Base-by-base conservation (phyloP, 2,113 vertebrate species). In the Oncorhynchus mykiss region DNA sequence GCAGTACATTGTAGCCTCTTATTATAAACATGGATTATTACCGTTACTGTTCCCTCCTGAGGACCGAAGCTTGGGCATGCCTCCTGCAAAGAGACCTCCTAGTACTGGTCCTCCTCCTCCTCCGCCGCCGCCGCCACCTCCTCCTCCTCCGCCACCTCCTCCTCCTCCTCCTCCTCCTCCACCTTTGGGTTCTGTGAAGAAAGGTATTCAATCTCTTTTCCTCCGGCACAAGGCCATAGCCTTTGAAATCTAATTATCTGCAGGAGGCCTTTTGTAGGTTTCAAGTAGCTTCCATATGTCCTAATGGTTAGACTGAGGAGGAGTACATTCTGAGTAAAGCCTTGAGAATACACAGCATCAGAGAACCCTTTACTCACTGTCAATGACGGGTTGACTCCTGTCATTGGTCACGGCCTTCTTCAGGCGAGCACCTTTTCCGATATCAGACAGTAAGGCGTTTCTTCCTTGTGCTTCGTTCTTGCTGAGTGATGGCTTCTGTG, bases 331-430 rank as follows among this genome's bases (percentile, higher is more conserved):
- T 57, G 54, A 57, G 20, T 7, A 57, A 11, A 45, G 39, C 39
- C 20, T 57, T 20, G 20, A 20, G 54, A 57, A 20, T 7, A 20
- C 16, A 62, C 16, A 60, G 4, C 18, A n/a, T 22, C n/a, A 22
- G n/a, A 20, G 4, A 14, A 60, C 9, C 5, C 4, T 3, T 1
- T 3, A 95, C 97, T 96, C 93, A 99, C 97, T 95, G 71, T 97
- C 97, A n/a, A 99, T 6, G 57, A 91, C 0, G 0, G 97, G 97
- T 16, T 81, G 92, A 70, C 97, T 99, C 86, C 97, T 94, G 88
- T 99, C 98, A 92, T 97, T 97, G 82, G 98, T 99, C 57, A 97
- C 95, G 0, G 97, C 39, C 87, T 98, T 99, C 92, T 99, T 99
- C 14, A 99, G 92, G 70, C 86, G 95, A 80, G 95, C 49, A 31